phyloP scores from a whole-genome alignment of 2,797 vertebrate species.

The Synanceia verrucosa region DNA sequence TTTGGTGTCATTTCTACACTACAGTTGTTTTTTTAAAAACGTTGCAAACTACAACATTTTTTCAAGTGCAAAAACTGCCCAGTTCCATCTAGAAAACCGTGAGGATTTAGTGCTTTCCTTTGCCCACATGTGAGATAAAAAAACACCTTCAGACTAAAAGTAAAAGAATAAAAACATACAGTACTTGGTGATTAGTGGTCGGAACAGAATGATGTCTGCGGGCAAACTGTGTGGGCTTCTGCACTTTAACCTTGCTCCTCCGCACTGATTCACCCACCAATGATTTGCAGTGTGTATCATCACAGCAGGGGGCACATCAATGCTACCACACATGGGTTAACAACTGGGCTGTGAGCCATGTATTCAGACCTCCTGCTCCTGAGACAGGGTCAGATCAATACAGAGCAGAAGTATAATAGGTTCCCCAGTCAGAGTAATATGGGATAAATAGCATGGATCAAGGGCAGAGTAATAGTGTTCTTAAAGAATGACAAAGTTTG shows the following conservation, averaged over 20 bases:
- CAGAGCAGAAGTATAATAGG: background rate
- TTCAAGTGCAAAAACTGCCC: too few relatives aligned
- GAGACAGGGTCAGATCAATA: conserved; percentile 12
- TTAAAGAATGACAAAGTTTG: background rate
- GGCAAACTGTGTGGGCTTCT: conserved; percentile 43
- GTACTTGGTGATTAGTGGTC: background rate
- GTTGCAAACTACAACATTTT: too few relatives aligned
- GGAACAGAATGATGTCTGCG: background rate
- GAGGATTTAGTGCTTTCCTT: too few relatives aligned
- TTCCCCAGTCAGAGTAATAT: background rate
- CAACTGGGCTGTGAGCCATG: background rate
- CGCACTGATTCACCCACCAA: background rate
- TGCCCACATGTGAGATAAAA: too few relatives aligned
- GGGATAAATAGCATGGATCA: background rate
- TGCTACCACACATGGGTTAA: conserved; percentile 17
- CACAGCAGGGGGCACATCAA: background rate
- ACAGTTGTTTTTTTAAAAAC: too few relatives aligned
- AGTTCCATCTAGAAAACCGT: too few relatives aligned
- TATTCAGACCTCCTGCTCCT: background rate
- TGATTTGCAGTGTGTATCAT: background rate
- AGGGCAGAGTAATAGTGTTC: background rate
- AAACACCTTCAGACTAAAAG: background rate
- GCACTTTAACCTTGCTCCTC: conserved; percentile 23
- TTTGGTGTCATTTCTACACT: too few relatives aligned
- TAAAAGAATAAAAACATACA: background rate